These are phyloP conservation scores for Chionodraco myersi DNA, from an alignment of 2,113 vertebrate species.

Conservation along the genomic window DNA sequence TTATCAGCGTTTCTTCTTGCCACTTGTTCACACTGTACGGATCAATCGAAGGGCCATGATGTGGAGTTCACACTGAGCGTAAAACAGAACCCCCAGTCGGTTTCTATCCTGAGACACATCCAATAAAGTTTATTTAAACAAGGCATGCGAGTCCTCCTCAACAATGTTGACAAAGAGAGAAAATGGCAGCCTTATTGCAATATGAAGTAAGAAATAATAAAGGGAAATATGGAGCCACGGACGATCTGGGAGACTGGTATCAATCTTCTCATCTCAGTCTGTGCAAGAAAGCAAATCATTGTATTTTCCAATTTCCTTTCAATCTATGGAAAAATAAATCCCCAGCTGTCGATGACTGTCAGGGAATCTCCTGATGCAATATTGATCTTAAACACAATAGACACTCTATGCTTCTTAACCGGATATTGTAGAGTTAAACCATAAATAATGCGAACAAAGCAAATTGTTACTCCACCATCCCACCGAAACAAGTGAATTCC, in stretches of 20 bases:
- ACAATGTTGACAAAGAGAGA: background rate
- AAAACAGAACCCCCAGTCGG: background rate
- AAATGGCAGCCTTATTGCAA: no score
- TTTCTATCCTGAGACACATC: no score
- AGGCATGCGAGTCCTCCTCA: background rate
- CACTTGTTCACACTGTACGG: background rate
- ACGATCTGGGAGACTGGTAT: background rate
- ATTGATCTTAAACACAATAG: background rate
- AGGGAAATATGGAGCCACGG: background rate
- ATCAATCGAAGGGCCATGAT: background rate
- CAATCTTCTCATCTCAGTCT: background rate
- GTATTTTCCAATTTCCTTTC: background rate
- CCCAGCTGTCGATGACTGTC: background rate
- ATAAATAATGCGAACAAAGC: slow-evolving; percentile 3
- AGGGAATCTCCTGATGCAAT: background rate
- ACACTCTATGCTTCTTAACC: background rate
- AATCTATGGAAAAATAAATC: slow-evolving; percentile 7
- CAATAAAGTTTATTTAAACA: background rate
- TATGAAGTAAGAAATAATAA: background rate
- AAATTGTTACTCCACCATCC: background rate
- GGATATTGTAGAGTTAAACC: no score
- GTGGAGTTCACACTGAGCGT: background rate
- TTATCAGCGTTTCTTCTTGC: no score
- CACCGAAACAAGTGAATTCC: background rate
- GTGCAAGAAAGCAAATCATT: background rate